Evolutionary conservation across 1,140 invertebrate species (phyloP), one percentile per base, ranked within the genome.

Genomic region (Agrypnia vestita): DNA sequence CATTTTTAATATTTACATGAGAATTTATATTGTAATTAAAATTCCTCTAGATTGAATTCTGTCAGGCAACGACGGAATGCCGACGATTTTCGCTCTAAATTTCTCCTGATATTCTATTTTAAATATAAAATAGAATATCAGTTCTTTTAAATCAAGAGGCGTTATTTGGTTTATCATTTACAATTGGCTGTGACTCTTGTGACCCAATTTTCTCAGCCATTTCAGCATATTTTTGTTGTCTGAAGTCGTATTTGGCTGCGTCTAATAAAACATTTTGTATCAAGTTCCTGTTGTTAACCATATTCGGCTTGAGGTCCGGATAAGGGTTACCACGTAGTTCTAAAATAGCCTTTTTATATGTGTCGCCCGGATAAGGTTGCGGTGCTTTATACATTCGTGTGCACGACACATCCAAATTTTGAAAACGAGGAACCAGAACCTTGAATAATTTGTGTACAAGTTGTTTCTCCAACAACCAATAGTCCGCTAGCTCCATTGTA

Each of bases 401-500:
- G 85, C 91, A 97, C 0, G 93, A 92, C 8, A 90, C 86, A 47
- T 90, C 91, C 83, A 91, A 94, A 84, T 95, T 91, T 85, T 95
- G 89, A 89, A 92, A 98, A 71, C 96, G 89, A 11, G 96, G 96
- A 19, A 93, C 96, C 15, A 98, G 86, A 15, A 98, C 96, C 92
- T 98, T 97, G 84, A 98, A 98, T 51, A 98, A 87, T 90, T 98
- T 98, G 84, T 97, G 96, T 6, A 98, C 90, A 12, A 97, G 87
- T 86, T 97, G 94, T 85, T 98, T 98, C 83, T 98, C 97, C 71
- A 93, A 83, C 51, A 98, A 87, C 96, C 96, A 98, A 87, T 92
- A 98, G 86, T 96, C 92, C 17, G 96, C 96, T 86, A 95, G 89
- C 84, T 97, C 95, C 96, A 98, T 98, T 9, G 96, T 98, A 75